These are phyloP conservation scores for Anomalospiza imberbis DNA, from an alignment of 2,797 vertebrate species.

Conservation along the genomic window DNA sequence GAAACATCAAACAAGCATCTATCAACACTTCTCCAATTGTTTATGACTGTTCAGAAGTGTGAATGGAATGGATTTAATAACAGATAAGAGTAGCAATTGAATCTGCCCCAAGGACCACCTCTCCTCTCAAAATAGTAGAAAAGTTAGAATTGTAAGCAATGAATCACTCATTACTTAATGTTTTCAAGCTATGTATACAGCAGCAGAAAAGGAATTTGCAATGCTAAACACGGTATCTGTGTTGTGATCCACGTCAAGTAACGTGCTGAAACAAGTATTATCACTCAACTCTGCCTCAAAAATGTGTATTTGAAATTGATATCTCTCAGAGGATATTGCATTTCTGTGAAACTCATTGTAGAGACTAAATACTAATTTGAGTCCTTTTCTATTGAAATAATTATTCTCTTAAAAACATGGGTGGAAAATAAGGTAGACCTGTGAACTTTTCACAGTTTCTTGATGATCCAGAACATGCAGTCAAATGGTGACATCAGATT, in stretches of 20 bases:
- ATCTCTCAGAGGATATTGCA: neutral
- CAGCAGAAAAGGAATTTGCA: neutral
- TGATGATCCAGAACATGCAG: neutral
- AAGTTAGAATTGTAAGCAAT: neutral
- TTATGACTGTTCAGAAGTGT: neutral
- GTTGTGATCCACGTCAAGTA: neutral
- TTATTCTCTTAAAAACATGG: neutral
- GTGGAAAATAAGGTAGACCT: neutral
- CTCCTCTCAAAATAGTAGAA: neutral
- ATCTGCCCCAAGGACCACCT: neutral
- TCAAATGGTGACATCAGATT: neutral
- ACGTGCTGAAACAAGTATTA: neutral
- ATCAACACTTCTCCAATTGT: neutral
- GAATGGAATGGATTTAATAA: neutral
- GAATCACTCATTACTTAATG: neutral
- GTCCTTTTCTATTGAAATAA: neutral
- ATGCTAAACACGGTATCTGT: neutral
- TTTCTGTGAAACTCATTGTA: neutral
- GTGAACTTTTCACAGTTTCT: neutral
- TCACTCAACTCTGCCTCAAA: neutral
- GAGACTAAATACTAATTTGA: neutral
- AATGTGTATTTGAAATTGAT: neutral
- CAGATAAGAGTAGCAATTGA: neutral
- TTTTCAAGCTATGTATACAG: neutral
- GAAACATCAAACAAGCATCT: neutral